Evolutionary conservation across 2,888 invertebrate genomes (phyloP), one percentile per base, ranked within the genome.

Genomic region (Drosophila leonis): DNA sequence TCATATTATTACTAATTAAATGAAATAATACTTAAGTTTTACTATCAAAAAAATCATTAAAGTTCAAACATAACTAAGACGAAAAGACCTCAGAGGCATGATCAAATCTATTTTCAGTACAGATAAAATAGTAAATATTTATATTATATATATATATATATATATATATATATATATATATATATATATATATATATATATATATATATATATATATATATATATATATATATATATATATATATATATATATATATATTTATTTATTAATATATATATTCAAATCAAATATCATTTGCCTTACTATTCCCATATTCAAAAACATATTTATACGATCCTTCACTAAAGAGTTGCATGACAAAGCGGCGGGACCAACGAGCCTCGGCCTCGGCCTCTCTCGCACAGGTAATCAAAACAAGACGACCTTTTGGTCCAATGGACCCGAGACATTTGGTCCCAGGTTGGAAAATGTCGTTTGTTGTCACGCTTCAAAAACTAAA

Each of bases 401-500:
- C 42, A 33, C 73, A 78, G 82, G 82, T 79, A 81, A 79, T 74
- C 76, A 76, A 78, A 78, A 67, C 71, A 68, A 64, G 57, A n/a
- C 42, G 42, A 59, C 46, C 59, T 48, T 35, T 59, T 44, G 35
- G 59, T 57, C 57, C 57, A n/a, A 12, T 27, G 35, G 44, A 65
- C 48, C 56, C 65, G 61, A 59, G 48, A 41, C 55, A 20, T 68
- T 68, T 59, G 59, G 48, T 35, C 39, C 68, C 59, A 41, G 61
- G n/a, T 65, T 69, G 63, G 48, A 71, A 79, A 78, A 63, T 78
- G 84, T 83, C 88, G 78, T 85, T 80, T 82, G 73, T 72, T 88
- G 83, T 86, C 84, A 88, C 88, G 88, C 88, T 85, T 83, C 77
- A 74, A 81, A 68, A 83, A 67, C 61, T 70, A 52, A 81, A 49